A percentile compares a stretch with the other conserved stretches of the same genome.
Conservation (phyloP, 2,797 vertebrate species). For the Pelobates cultripes region DNA sequence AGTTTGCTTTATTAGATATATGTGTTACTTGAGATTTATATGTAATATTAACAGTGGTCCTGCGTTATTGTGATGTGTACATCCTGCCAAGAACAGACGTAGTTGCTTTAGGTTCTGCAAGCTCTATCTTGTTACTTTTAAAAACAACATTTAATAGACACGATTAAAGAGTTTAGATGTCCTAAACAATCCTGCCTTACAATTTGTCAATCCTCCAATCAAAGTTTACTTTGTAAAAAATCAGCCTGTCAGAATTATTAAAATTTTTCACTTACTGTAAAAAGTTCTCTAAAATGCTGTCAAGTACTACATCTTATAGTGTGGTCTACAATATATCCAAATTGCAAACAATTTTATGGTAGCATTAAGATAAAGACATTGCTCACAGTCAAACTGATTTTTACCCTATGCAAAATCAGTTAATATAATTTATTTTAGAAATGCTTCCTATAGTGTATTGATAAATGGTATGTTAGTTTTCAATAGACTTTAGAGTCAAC, state of each 20-base stretch:
- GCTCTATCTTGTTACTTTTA: background rate
- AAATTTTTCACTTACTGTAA: conserved; percentile 6
- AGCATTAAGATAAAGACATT: background rate
- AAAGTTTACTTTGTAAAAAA: conserved; percentile 8
- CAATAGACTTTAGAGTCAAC: too few species aligned
- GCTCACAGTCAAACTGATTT: background rate
- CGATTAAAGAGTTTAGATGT: background rate
- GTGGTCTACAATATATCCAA: background rate
- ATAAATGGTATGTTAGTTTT: too few species aligned
- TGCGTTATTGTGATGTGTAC: background rate
- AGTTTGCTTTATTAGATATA: too few species aligned
- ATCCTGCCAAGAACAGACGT: background rate
- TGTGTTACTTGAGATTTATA: background rate
- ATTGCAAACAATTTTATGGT: conserved; percentile 5
- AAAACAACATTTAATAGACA: background rate
- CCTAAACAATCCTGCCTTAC: background rate
- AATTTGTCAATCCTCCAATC: conserved; percentile 4
- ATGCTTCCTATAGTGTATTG: too few species aligned
- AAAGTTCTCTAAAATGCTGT: conserved; percentile 20
- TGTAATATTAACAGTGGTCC: background rate
- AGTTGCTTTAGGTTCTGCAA: background rate
- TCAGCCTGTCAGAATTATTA: conserved; percentile 5
- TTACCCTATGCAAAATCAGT: too few species aligned
- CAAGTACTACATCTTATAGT: background rate
- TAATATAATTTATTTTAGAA: too few species aligned